These are phyloP conservation scores for Polymixis lichenea DNA, from an alignment of 2,888 invertebrate species.

Conservation along the genomic window DNA sequence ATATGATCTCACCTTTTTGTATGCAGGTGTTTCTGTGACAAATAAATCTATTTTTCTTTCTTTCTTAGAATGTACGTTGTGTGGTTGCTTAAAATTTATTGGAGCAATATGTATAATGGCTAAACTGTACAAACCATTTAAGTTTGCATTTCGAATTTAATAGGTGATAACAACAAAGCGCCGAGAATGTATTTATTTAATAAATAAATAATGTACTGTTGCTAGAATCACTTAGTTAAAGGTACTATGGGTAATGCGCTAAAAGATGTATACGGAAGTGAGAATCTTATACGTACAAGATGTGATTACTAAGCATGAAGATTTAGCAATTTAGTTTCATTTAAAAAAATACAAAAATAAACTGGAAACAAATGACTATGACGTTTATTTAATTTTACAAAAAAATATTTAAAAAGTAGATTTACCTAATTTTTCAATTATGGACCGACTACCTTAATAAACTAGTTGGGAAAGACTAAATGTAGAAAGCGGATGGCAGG, in stretches of 20 bases:
- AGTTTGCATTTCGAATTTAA: constrained; percentile 1
- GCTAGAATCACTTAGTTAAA: not conserved
- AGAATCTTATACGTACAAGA: not conserved
- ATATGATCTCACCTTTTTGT: no score
- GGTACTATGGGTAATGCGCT: not conserved
- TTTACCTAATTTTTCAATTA: no score
- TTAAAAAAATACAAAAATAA: not conserved
- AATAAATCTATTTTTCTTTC: no score
- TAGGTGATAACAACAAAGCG: constrained; percentile 25
- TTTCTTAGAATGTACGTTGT: no score
- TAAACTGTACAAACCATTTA: not conserved
- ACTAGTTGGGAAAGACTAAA: no score
- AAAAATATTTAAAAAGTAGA: no score
- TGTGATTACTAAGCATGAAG: no score
- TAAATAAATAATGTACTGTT: constrained; percentile 6
- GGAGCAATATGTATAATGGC: not conserved
- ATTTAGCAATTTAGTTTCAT: no score
- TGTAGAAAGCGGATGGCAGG: no score
- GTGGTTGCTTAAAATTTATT: not conserved
- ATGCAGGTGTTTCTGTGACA: no score
- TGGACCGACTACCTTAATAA: no score
- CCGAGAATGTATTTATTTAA: not conserved
- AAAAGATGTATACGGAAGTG: not conserved
- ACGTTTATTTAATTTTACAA: no score
- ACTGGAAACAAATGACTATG: not conserved